A percentile compares a stretch with the other conserved stretches of the same genome.
phyloP scores from a whole-genome alignment of 2,797 vertebrate genomes.

The Eulemur mongoz region DNA sequence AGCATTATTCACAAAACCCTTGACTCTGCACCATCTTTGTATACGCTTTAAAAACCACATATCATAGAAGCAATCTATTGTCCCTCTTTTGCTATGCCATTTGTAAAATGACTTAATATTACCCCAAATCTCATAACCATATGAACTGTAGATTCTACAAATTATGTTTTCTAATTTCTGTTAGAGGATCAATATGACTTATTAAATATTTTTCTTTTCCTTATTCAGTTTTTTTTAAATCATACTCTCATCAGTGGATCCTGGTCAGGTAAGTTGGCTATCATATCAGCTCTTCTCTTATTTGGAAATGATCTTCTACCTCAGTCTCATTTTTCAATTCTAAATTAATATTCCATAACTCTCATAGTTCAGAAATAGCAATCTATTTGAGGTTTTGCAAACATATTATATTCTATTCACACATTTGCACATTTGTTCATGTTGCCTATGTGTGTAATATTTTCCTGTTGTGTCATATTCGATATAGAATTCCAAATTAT shows the following conservation, averaged over 20 bases:
- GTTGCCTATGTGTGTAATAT: slow-evolving; percentile 10
- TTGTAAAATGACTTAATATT: neutral
- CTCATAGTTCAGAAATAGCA: neutral
- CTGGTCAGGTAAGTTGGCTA: neutral
- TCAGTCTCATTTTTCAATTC: neutral
- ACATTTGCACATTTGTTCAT: neutral
- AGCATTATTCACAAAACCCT: neutral
- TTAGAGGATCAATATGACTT: neutral
- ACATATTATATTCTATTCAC: neutral
- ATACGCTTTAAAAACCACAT: neutral
- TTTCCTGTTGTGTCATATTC: slow-evolving; percentile 39
- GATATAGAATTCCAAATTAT: slow-evolving; percentile 50
- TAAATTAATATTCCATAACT: neutral
- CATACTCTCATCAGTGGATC: neutral
- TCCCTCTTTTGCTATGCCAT: neutral
- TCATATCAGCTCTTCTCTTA: neutral
- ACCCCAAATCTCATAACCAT: neutral
- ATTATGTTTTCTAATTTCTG: neutral
- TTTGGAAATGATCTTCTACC: neutral
- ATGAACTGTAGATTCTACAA: neutral
- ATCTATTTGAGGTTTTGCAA: neutral
- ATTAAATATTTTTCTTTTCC: neutral
- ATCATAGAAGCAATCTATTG: neutral
- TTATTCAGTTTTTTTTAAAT: neutral
- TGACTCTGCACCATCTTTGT: neutral